Conservation (phyloP, 2,888 invertebrate genomes). For the Bombyx huttoni region DNA sequence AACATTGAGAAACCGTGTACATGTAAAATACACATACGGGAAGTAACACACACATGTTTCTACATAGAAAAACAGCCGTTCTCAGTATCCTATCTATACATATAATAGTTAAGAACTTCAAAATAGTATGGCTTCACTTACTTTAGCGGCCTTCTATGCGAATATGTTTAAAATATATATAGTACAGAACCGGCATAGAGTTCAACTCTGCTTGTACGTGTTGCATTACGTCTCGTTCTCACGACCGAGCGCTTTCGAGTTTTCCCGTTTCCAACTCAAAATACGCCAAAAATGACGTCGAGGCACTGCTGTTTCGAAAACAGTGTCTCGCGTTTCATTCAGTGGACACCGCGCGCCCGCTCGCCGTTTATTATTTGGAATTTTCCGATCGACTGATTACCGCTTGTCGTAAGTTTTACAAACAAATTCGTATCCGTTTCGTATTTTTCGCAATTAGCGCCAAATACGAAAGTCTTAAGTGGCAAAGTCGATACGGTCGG, state of each 20-base stretch:
- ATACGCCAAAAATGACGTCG: slow-evolving; percentile 73
- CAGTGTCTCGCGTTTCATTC: slow-evolving; percentile 65
- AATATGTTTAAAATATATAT: slow-evolving; percentile 39
- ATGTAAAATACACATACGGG: slow-evolving; percentile 59
- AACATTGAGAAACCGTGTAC: slow-evolving; percentile 50
- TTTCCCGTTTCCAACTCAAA: slow-evolving; percentile 72
- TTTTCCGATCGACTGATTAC: slow-evolving; percentile 76
- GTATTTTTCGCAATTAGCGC: slow-evolving; percentile 65
- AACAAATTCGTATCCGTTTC: slow-evolving; percentile 63
- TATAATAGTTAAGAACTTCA: slow-evolving; percentile 64
- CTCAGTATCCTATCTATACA: slow-evolving; percentile 48
- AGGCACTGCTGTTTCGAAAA: slow-evolving; percentile 66
- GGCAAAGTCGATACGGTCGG: slow-evolving; percentile 36
- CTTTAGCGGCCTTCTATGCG: slow-evolving; percentile 33
- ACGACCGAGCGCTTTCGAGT: slow-evolving; percentile 67
- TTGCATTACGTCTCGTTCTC: slow-evolving; percentile 42
- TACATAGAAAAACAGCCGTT: slow-evolving; percentile 67
- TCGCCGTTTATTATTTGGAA: slow-evolving; percentile 66
- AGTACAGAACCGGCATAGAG: slow-evolving; percentile 38
- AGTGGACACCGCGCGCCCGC: slow-evolving; percentile 53
- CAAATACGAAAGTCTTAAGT: slow-evolving; percentile 63
- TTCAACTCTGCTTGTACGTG: slow-evolving; percentile 39
- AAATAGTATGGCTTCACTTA: slow-evolving; percentile 63
- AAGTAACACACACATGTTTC: slow-evolving; percentile 52
- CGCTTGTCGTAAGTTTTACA: slow-evolving; percentile 61